Conservation (phyloP, 2,797 vertebrate genomes). For the Diceros bicornis region DNA sequence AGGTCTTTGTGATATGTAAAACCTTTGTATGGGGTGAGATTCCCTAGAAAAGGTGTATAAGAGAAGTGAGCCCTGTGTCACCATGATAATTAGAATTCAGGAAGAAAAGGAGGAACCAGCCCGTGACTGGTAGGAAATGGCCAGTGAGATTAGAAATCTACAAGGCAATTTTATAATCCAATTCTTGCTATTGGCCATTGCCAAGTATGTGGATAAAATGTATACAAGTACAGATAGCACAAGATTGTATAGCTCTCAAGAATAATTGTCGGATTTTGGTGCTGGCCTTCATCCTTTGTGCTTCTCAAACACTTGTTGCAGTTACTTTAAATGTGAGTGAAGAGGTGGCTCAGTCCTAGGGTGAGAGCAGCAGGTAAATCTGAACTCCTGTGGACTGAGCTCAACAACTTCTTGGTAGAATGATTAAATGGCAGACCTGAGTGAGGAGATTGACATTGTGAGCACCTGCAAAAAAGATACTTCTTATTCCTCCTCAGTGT, state of each 20-base stretch:
- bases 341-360: neutral
- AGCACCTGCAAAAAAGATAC: neutral
- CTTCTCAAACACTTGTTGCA: neutral
- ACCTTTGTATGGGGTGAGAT: neutral
- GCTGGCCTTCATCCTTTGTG: neutral
- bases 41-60: neutral
- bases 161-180: neutral
- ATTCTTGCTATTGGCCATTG: neutral
- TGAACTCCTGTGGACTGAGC: neutral
- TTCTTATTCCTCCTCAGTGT: neutral
- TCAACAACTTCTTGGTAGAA: neutral
- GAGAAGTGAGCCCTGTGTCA: neutral
- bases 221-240: neutral
- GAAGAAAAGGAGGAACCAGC: neutral
- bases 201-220: neutral
- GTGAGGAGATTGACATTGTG: neutral
- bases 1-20: neutral
- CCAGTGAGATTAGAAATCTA: neutral
- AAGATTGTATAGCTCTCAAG: neutral
- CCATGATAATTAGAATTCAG: neutral
- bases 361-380: neutral
- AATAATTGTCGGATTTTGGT: neutral
- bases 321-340: slow-evolving; percentile 17
- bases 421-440: neutral
- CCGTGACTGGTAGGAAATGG: neutral